Evolutionary conservation across 2,113 vertebrate species (phyloP), one percentile per base, ranked within the genome.

Genomic region (Sinocyclocheilus maitianheensis): DNA sequence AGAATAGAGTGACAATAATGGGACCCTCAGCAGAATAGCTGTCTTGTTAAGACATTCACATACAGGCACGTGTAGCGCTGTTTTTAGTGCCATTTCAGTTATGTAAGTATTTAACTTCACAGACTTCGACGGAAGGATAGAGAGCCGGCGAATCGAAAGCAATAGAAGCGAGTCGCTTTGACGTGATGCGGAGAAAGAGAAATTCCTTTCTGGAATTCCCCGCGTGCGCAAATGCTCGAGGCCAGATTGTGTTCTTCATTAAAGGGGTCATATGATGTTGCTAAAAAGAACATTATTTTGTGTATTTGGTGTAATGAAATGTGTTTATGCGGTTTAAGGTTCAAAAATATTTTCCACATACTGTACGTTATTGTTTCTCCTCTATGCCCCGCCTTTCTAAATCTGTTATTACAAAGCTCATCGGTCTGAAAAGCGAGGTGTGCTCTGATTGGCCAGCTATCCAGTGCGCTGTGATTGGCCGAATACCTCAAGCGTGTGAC

Each of bases 191-290:
- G 24, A 14, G 30, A 16, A 12, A 18, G 9, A 60, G 75, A 85
- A 86, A 55, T 51, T 80, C 85, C 85, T 16, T 22, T 37, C 5
- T 81, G 85, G 85, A 62, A 81, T 86, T 86, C 51, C 67, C 77
- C 78, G 30, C 9, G 16, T 55, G 67, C 3, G 58, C 8, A 24
- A 18, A 67, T 5, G 12, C 12, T 63, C 20, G 6, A 80, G 8
- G 58, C 22, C 12, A 62, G 43, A 16, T 24, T 22, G 20, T n/a
- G 43, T 43, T 43, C 43, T 43, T 43, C 30, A 34, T 34, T 34
- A 34, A 34, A 34, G 30, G 30, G 30, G 30, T 34, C 30, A 34
- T 34, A 34, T 34, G 30, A 34, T 34, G 30, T 3, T 34, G 30
- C 30, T 34, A 34, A 34, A 34, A 34, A 34, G 2, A 34, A 34